Conservation (phyloP, 1,140 invertebrate species). For the Pseudomyrmex gracilis region DNA sequence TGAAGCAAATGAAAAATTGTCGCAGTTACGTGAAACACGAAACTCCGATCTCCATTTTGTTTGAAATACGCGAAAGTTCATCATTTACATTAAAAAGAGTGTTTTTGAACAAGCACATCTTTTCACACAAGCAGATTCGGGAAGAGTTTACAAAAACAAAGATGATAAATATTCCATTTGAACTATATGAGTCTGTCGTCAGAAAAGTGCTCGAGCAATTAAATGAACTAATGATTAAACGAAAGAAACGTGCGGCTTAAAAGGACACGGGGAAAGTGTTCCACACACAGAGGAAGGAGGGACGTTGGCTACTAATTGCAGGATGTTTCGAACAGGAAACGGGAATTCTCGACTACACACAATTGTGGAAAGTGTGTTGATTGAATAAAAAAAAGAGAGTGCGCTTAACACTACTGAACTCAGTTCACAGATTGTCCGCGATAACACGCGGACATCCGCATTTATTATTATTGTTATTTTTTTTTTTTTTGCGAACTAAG, state of each 20-base stretch:
- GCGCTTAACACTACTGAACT: conserved; percentile 65
- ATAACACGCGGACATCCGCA: conserved; percentile 55
- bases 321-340: conserved; percentile 37
- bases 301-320: not conserved
- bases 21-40: conserved; percentile 12
- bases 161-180: too few species aligned
- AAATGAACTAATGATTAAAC: not conserved
- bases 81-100: not conserved
- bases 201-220: not conserved
- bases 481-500: conserved; percentile 60
- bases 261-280: not conserved
- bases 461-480: conserved; percentile 60
- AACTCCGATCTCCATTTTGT: not conserved
- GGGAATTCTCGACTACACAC: not conserved
- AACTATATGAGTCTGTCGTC: too few species aligned
- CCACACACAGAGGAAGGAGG: too few species aligned
- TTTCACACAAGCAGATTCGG: too few species aligned
- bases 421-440: conserved; percentile 67
- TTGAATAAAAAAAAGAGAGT: conserved; percentile 28
- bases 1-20: conserved; percentile 36
- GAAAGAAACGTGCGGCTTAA: too few species aligned
- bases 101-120: not conserved
- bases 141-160: not conserved
- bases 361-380: not conserved
- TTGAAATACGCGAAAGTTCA: not conserved